Conservation (phyloP, 2,888 invertebrate genomes). For the Drosophila siamana region DNA sequence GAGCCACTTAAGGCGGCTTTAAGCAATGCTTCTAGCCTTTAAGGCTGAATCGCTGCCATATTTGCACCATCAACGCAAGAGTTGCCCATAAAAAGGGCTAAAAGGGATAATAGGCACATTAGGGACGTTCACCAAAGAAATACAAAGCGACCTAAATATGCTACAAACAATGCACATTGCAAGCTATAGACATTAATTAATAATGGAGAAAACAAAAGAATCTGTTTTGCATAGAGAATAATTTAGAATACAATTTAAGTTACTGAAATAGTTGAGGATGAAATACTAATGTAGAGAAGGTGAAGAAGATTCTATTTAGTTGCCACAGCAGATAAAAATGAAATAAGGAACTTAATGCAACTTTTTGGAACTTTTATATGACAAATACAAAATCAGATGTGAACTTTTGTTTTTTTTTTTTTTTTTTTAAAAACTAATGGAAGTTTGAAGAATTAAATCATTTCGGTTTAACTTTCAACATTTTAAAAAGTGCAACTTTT, state of each 20-base stretch:
- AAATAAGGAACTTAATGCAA: too few relatives aligned
- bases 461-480: too few relatives aligned
- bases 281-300: too few relatives aligned
- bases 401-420: background rate
- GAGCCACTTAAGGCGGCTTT: conserved; percentile 44
- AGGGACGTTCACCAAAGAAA: background rate
- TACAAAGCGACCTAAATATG: background rate
- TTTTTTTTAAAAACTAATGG: too few relatives aligned
- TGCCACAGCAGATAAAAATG: too few relatives aligned
- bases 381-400: background rate
- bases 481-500: too few relatives aligned
- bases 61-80: conserved; percentile 12
- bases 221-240: background rate
- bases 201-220: background rate
- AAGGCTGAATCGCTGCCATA: conserved; percentile 27
- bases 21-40: conserved; percentile 39
- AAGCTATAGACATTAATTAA: background rate
- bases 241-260: background rate
- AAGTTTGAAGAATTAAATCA: too few relatives aligned
- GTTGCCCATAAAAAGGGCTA: conserved; percentile 3
- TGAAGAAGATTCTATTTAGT: too few relatives aligned
- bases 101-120: background rate
- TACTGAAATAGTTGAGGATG: too few relatives aligned
- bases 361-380: too few relatives aligned
- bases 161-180: background rate